Evolutionary conservation across 2,113 vertebrate genomes (phyloP).

Genomic region (Ciconia stormi): DNA sequence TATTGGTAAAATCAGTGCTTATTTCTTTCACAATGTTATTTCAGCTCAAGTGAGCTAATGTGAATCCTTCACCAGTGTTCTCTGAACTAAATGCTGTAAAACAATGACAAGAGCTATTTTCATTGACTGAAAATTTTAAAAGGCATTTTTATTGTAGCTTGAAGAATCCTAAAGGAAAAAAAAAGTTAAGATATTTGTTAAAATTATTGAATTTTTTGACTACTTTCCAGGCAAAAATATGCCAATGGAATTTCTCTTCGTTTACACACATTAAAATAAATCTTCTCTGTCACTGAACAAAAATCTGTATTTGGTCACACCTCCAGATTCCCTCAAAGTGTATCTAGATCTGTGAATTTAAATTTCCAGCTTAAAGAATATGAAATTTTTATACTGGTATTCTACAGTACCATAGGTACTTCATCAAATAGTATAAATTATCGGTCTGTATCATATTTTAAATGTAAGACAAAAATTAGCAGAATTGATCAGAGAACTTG

Average conservation of each 20-base stretch:
- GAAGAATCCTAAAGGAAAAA: not conserved
- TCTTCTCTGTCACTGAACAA: not conserved
- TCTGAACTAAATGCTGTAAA: not conserved
- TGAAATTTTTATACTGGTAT: not conserved
- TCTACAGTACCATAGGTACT: not conserved
- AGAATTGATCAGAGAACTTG: not conserved
- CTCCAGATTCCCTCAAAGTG: not conserved
- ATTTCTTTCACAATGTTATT: not conserved
- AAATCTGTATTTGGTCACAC: not conserved
- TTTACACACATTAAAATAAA: not conserved
- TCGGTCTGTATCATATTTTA: not conserved
- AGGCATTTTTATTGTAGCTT: not conserved
- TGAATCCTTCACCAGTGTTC: not conserved
- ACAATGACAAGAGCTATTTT: not conserved
- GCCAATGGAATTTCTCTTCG: not conserved
- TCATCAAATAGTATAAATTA: not conserved
- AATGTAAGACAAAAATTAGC: not conserved
- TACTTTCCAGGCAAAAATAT: not conserved
- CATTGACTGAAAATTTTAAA: not conserved
- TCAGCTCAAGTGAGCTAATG: not conserved
- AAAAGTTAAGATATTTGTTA: not conserved
- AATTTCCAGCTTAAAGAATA: not conserved
- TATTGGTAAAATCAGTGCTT: not conserved
- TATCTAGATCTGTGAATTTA: not conserved
- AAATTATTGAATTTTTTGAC: accelerated